Evolutionary conservation across 2,797 vertebrate genomes (phyloP).

Genomic region (Loriculus beryllinus): DNA sequence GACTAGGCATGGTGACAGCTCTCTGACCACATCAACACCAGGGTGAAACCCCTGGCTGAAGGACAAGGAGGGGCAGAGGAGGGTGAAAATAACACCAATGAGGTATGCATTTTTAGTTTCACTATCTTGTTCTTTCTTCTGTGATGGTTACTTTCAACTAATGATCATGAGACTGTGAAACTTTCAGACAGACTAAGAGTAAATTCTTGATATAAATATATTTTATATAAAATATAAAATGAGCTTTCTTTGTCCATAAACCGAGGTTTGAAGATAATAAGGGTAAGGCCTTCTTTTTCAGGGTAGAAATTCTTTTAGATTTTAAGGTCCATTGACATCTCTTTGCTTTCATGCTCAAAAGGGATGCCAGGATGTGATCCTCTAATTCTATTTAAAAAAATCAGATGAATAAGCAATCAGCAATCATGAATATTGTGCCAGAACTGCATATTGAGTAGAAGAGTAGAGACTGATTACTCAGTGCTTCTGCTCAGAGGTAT

Average conservation of each 20-base stretch:
- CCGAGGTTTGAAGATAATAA: background rate
- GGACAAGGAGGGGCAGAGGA: background rate
- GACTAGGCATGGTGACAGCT: background rate
- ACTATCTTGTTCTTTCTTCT: fast-evolving
- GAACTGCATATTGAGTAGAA: background rate
- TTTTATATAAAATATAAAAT: background rate
- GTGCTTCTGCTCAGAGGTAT: slow-evolving; percentile 8
- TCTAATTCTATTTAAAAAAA: background rate
- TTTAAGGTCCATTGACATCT: background rate
- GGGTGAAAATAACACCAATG: fast-evolving
- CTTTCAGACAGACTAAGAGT: background rate
- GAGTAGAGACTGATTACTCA: slow-evolving; percentile 33
- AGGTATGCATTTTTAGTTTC: background rate
- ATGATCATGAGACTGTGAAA: background rate
- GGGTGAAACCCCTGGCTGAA: background rate
- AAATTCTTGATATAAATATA: background rate
- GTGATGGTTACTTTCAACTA: background rate
- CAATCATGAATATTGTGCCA: slow-evolving; percentile 20
- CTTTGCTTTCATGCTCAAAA: background rate
- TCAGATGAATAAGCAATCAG: slow-evolving; percentile 58
- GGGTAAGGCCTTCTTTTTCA: background rate
- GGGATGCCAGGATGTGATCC: background rate
- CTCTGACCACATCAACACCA: fast-evolving
- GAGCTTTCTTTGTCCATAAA: background rate
- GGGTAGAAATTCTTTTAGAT: background rate